phyloP scores from a whole-genome alignment of 2,113 vertebrate species.

The Petrocephalus zakoni region DNA sequence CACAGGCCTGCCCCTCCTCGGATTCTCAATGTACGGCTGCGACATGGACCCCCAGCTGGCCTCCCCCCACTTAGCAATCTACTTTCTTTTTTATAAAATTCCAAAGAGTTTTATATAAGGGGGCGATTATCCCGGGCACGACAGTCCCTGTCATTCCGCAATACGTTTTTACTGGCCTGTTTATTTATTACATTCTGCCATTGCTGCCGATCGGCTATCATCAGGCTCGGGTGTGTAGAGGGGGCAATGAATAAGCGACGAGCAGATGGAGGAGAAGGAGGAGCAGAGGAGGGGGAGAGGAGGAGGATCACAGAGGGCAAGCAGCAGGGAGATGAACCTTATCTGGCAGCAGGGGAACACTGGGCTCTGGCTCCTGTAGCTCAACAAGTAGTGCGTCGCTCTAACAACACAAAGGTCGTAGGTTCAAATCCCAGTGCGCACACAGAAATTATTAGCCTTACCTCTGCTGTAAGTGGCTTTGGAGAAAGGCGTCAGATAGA shows the following conservation, averaged over 20 bases:
- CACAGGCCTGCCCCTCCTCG: background rate
- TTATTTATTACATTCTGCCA: background rate
- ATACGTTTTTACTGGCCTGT: background rate
- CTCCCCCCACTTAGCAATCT: background rate
- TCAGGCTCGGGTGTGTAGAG: background rate
- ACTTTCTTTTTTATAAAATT: background rate
- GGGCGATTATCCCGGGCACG: background rate
- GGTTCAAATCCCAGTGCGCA: background rate
- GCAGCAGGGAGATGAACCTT: background rate
- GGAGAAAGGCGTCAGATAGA: background rate
- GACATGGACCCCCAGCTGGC: background rate
- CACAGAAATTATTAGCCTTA: background rate
- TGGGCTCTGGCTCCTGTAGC: slow-evolving; percentile 14
- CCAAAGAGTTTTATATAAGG: background rate
- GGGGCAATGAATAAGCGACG: background rate
- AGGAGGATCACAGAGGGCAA: background rate
- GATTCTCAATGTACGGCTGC: background rate
- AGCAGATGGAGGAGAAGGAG: background rate
- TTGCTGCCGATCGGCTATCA: background rate
- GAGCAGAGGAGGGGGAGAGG: background rate
- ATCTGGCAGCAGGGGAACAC: slow-evolving; percentile 52
- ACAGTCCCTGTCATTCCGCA: background rate
- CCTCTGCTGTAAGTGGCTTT: background rate
- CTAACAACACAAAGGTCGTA: background rate
- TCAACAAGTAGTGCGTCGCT: background rate